phyloP scores from a whole-genome alignment of 2,888 invertebrate species.

The Deroplatys truncata region DNA sequence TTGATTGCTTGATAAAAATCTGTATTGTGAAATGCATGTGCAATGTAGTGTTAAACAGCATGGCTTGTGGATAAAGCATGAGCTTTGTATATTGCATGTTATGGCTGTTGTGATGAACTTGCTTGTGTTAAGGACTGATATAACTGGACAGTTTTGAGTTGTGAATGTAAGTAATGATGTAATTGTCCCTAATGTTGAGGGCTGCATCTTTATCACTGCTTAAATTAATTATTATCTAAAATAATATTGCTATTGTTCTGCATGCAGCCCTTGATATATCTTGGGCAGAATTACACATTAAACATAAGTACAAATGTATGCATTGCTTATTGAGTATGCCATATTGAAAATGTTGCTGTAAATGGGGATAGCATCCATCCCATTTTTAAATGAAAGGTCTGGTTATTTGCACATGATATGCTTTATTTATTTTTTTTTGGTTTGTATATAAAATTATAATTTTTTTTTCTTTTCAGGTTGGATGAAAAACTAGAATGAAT shows the following conservation, averaged over 20 bases:
- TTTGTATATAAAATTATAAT: slow-evolving; percentile 4
- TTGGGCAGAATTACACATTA: neutral
- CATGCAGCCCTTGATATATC: neutral
- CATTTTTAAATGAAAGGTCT: neutral
- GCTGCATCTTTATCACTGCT: neutral
- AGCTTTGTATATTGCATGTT: neutral
- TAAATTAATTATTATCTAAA: neutral
- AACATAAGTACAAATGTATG: neutral
- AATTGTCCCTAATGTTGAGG: neutral
- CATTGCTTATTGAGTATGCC: neutral
- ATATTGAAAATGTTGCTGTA: neutral
- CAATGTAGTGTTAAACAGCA: neutral
- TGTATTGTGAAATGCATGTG: neutral
- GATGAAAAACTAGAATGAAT: slow-evolving; percentile 19
- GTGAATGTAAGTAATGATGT: neutral
- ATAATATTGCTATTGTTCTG: neutral
- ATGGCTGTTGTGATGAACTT: neutral
- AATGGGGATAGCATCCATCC: neutral
- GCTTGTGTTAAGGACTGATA: neutral
- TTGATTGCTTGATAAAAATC: neutral
- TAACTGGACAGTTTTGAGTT: neutral
- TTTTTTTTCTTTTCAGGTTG: slow-evolving; percentile 16
- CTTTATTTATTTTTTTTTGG: slow-evolving; percentile 8
- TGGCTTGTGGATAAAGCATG: neutral
- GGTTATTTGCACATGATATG: neutral